Base-by-base conservation (phyloP, 2,797 vertebrate species). In the Paedocypris micromegethes region DNA sequence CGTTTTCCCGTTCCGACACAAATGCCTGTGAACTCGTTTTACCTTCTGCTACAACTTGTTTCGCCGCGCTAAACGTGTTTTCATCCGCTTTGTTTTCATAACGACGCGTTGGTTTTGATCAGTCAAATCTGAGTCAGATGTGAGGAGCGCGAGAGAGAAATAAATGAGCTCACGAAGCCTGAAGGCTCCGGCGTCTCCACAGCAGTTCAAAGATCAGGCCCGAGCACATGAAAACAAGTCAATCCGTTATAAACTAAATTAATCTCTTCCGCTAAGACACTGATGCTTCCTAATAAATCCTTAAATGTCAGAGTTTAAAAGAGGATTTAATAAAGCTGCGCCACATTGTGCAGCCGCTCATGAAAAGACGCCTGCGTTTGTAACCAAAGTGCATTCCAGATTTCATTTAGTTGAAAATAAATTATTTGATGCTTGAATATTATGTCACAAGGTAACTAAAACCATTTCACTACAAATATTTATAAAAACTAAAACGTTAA, bases 201-300 rank as follows among this genome's bases (percentile, higher is more conserved):
- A 73, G 73, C 74, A 77, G 87, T 88, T 90, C 85, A 88, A 84
- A 88, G 85, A 88, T 89, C 86, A 85, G 66, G 69, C 80, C 77
- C 84, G 75, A 73, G 83, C 84, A 84, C 75, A 85, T 83, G 82
- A 86, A 88, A 87, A 88, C 85, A 85, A 83, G 83, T 80, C 83
- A 84, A 85, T 38, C 75, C 80, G 83, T 78, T 83, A 81, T 79
- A 86, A 80, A 82, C 81, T 80, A 85, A 84, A 87, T 88, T 77
- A 84, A 86, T 85, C 85, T 82, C 81, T 86, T 88, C 83, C 84
- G 87, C 79, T 81, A 84, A 87, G 80, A 85, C 74, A 70, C 73
- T 42, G 50, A 64, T 68, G 72, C 46, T 43, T 63, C 39, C 54
- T 63, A 72, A 72, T 74, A 63, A 69, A 74, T 72, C 65, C 66